A percentile compares a stretch with the other conserved stretches of the same genome.
Evolutionary conservation across 2,797 vertebrate species (phyloP).

Genomic region (Xenops minutus): DNA sequence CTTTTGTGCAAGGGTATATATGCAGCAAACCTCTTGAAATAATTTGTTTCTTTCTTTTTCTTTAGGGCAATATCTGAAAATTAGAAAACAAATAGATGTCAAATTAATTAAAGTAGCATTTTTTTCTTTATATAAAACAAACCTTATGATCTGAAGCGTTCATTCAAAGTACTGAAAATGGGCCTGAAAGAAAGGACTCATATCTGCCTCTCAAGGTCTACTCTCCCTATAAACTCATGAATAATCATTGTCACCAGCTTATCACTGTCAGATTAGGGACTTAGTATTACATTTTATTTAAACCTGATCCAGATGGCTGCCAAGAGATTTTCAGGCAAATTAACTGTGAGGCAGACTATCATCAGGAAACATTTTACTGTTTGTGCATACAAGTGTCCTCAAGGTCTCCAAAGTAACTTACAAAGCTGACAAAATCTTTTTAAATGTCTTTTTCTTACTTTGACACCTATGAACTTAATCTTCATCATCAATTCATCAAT

Average conservation of each 20-base stretch:
- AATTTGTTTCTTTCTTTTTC: neutral
- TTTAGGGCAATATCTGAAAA: neutral
- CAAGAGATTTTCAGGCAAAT: constrained; percentile 59
- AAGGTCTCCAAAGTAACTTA: constrained; percentile 20
- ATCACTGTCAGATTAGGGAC: constrained; percentile 62
- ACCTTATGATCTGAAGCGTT: constrained; percentile 25
- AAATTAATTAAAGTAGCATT: neutral
- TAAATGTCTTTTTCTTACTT: neutral
- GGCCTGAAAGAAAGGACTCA: constrained; percentile 42
- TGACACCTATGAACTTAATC: constrained; percentile 17
- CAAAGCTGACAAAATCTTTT: constrained; percentile 7
- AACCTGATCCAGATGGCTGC: constrained; percentile 58
- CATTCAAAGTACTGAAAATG: constrained; percentile 6
- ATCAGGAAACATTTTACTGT: constrained; percentile 47
- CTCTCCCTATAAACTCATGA: constrained; percentile 47
- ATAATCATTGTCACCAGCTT: constrained; percentile 57
- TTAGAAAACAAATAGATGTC: neutral
- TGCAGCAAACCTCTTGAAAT: neutral
- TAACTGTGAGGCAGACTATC: constrained; percentile 50
- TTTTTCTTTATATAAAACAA: neutral
- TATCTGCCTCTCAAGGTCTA: constrained; percentile 62
- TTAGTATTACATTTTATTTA: constrained; percentile 58
- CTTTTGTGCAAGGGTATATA: neutral
- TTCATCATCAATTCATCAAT: constrained; percentile 20
- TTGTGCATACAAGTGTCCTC: neutral